A percentile compares a stretch with the other conserved stretches of the same genome.
Conservation (phyloP, 2,113 vertebrate species). For the Ondatra zibethicus region DNA sequence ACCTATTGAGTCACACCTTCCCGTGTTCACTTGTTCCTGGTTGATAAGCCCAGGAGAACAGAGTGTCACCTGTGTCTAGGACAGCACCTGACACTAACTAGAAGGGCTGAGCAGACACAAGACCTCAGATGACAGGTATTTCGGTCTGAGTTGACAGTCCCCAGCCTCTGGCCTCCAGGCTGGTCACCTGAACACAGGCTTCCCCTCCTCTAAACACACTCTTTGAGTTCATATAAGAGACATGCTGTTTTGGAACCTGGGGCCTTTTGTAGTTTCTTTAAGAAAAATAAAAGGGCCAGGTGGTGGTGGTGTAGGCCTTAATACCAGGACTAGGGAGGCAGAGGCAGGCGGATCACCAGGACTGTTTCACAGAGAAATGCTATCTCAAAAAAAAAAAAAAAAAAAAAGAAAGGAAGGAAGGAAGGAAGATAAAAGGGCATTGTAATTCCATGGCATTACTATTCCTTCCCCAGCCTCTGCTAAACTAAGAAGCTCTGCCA, state of each 20-base stretch:
- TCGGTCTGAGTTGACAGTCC: not conserved
- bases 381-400: too few species aligned
- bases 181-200: not conserved
- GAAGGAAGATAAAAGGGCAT: not conserved
- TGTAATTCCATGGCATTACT: conserved; percentile 23
- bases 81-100: not conserved
- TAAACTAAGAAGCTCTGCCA: not conserved
- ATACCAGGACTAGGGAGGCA: too few species aligned
- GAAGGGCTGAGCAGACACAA: not conserved
- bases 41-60: not conserved
- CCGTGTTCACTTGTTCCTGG: not conserved
- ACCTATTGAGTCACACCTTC: not conserved
- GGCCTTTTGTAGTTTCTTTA: conserved; percentile 30
- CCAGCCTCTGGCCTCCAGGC: not conserved
- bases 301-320: too few species aligned
- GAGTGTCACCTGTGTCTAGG: not conserved
- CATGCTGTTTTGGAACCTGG: not conserved
- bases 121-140: not conserved
- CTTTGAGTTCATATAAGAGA: conserved; percentile 19
- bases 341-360: too few species aligned
- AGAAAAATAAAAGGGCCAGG: not conserved
- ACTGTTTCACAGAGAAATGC: too few species aligned
- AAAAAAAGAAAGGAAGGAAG: too few species aligned
- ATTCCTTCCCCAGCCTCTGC: conserved; percentile 31
- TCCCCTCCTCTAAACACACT: not conserved